Evolutionary conservation across 2,797 vertebrate genomes (phyloP), one percentile per base, ranked within the genome.

Genomic region (Triplophysa bombifrons): DNA sequence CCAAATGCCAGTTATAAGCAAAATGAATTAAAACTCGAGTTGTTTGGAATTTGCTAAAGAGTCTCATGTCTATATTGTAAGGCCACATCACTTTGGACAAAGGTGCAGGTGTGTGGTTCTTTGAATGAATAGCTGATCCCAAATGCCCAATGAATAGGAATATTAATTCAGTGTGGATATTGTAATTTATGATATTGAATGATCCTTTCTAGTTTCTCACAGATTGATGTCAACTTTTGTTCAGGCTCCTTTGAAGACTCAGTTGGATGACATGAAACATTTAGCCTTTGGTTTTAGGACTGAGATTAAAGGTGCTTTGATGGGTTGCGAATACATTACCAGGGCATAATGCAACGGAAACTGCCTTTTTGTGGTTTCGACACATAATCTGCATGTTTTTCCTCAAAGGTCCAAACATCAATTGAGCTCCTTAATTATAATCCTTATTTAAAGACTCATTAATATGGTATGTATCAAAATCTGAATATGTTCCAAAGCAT

Each of bases 301-400:
- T 85, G 87, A 89, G 88, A 89, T 88, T 83, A 82, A 84, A 81
- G 69, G 61, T 80, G 71, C 87, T 92, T 91, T 92, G 89, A 92
- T 89, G 86, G 70, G 41, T 73, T 68, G 58, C n/a, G 79, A 85
- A 82, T 85, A 66, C 65, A 82, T 83, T 80, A 38, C 61, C 14
- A 63, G 44, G 71, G 38, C 51, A 82, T 77, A 85, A 85, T 86
- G 69, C 79, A 84, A 78, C 81, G 79, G 84, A 74, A 80, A 72
- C 16, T 14, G 79, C 82, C 83, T 83, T 89, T 80, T 81, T 79
- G 74, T 60, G 85, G 61, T 73, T 41, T 34, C 67, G 74, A 71
- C 55, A 77, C 72, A 73, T 71, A 74, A 83, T 75, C 81, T 63
- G 74, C 76, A 72, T 78, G 75, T 69, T 79, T 56, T 60, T 50